phyloP scores from a whole-genome alignment of 1,140 invertebrate species.

The Lithobius niger region DNA sequence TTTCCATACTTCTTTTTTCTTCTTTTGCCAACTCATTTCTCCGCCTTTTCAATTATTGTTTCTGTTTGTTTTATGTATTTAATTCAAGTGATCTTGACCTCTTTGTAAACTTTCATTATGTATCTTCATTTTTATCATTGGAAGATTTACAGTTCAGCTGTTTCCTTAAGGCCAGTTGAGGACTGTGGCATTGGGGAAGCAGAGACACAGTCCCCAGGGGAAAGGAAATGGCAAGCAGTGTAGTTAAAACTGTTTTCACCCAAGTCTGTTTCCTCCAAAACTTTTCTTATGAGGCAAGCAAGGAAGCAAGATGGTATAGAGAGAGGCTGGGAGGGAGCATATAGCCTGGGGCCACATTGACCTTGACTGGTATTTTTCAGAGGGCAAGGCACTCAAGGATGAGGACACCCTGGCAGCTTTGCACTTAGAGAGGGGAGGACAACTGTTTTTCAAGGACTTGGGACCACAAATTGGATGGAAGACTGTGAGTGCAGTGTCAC shows the following conservation, averaged over 20 bases:
- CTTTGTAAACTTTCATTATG: too few relatives aligned
- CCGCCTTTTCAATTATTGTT: too few relatives aligned
- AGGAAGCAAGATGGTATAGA: neutral
- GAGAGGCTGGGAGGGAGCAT: neutral
- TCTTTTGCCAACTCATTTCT: too few relatives aligned
- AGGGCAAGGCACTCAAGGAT: conserved; percentile 43
- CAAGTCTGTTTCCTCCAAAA: neutral
- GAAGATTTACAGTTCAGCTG: too few relatives aligned
- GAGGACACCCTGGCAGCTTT: conserved; percentile 44
- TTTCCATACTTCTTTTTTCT: too few relatives aligned
- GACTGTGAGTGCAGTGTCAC: conserved; percentile 67
- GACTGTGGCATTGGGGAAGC: too few relatives aligned
- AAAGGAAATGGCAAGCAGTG: neutral
- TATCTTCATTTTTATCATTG: too few relatives aligned
- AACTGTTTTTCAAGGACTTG: conserved; percentile 73
- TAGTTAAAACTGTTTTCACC: neutral
- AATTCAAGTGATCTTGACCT: too few relatives aligned
- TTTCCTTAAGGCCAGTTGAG: too few relatives aligned
- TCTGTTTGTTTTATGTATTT: too few relatives aligned
- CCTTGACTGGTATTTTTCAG: conserved; percentile 4
- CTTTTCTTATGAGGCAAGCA: neutral
- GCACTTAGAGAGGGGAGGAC: conserved; percentile 44
- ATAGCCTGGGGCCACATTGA: neutral
- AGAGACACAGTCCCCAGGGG: too few relatives aligned
- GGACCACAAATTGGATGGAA: conserved; percentile 98